Evolutionary conservation across 1,140 invertebrate species (phyloP).

Genomic region (Drosophila takahashii): DNA sequence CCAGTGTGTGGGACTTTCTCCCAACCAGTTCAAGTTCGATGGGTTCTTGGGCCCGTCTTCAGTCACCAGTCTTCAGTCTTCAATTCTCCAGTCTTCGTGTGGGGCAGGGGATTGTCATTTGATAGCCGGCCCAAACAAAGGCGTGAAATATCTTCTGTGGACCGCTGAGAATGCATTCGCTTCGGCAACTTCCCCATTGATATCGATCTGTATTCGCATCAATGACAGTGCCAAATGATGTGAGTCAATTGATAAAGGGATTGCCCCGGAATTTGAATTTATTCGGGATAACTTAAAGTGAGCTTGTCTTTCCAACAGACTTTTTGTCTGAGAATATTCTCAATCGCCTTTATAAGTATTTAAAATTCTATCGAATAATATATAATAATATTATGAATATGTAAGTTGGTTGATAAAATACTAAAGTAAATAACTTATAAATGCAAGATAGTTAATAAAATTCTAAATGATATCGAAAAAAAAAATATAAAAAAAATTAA

Average conservation of each 20-base stretch:
- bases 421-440: no score
- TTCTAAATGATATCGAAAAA: neutral
- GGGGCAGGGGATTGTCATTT: conserved; percentile 16
- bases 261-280: neutral
- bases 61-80: neutral
- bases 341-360: no score
- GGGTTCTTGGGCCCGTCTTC: conserved; percentile 14
- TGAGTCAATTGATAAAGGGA: conserved; percentile 1
- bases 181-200: conserved; percentile 18
- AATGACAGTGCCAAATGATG: conserved; percentile 4
- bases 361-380: neutral
- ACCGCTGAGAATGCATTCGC: conserved; percentile 24
- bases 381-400: no score
- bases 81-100: conserved; percentile 6
- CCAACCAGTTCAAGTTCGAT: conserved; percentile 53
- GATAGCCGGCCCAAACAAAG: conserved; percentile 18
- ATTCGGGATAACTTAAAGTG: neutral
- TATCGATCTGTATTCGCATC: conserved; percentile 12
- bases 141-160: conserved; percentile 14
- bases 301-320: no score
- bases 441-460: no score
- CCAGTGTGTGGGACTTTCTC: conserved; percentile 49
- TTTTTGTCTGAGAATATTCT: no score
- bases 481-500: neutral
- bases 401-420: no score